A percentile compares a stretch with the other conserved stretches of the same genome.
Evolutionary conservation across 1,140 invertebrate species (phyloP).

Genomic region (Drosophila sucinea): DNA sequence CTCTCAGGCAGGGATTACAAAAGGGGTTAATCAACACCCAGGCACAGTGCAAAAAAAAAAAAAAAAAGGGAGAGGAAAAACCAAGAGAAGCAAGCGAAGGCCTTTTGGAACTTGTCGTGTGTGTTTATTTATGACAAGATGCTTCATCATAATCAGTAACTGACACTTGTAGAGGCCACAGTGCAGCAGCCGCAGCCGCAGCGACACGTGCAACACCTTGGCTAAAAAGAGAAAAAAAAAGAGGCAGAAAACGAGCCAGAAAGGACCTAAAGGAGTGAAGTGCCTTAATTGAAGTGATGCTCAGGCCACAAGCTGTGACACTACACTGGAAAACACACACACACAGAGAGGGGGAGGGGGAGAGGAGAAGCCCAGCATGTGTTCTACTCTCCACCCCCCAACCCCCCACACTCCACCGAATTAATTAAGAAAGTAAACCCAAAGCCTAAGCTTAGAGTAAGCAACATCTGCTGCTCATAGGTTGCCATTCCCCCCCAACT

Average conservation of each 20-base stretch:
- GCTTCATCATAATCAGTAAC: constrained; percentile 76
- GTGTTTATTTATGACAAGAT: constrained; percentile 79
- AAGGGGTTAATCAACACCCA: constrained; percentile 74
- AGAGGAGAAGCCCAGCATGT: constrained; percentile 14
- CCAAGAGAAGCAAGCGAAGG: background rate
- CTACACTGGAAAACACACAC: background rate
- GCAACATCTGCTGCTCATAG: constrained; percentile 39
- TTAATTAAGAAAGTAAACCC: constrained; percentile 65
- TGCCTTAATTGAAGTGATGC: constrained; percentile 76
- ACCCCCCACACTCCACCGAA: constrained; percentile 31
- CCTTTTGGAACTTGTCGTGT: constrained; percentile 10
- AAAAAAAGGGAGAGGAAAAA: background rate
- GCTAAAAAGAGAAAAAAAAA: constrained; percentile 6
- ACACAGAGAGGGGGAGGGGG: background rate
- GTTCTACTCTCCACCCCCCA: background rate
- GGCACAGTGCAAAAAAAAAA: constrained; percentile 30
- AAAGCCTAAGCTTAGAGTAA: constrained; percentile 22
- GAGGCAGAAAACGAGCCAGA: background rate
- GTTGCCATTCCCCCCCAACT: background rate
- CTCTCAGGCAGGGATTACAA: constrained; percentile 53
- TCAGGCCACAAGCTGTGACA: constrained; percentile 40
- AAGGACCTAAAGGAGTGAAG: constrained; percentile 44
- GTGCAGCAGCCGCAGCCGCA: constrained; percentile 22
- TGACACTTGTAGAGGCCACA: constrained; percentile 65
- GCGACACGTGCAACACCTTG: constrained; percentile 56